Base-by-base conservation (phyloP, 2,888 invertebrate species). In the Diploptera punctata region DNA sequence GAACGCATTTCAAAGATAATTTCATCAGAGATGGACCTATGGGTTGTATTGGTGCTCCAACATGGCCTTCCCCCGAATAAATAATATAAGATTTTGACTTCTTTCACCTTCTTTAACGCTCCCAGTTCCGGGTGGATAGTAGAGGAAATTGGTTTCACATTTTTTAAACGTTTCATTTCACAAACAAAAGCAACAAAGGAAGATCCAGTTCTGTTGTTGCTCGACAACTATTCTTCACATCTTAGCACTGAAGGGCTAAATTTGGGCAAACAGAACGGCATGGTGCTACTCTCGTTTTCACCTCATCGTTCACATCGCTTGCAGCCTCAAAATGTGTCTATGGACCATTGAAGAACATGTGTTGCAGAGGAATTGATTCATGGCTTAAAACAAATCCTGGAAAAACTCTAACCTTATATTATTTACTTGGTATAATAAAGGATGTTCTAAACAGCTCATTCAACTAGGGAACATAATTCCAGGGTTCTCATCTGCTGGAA, bases 251-350 rank as follows among this genome's bases (percentile, higher is more conserved):
- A 52, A 16, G 52, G 18, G 18, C 18, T 52, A 52, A 52, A 52
- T 18, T 52, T 16, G 9, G 18, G 16, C 16, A 18, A 21, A 19
- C 9, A 52, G 9, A 52, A 52, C 18, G 52, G 3, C 52, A 13
- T 52, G 18, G n/a, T n/a, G n/a, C n/a, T n/a, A n/a, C 38, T 65
- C 21, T 38, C 43, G 38, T 65, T 65, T 24, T n/a, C 31, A 1
- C 61, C 62, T 29, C 67, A 67, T 33, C 67, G 71, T 43, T 67
- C 67, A 13, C 65, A 71, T 29, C 71, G 65, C 26, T 29, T 71
- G 61, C 62, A 71, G 29, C 67, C 31, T 3, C 47, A 67, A 33
- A 52, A 71, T 71, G 31, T 52, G 65, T 67, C 21, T 70, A 70
- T 67, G 67, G 71, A 19, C 67, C 67, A 47, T 71, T 71, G 9